Evolutionary conservation across 2,113 vertebrate genomes (phyloP).

Genomic region (Silurus meridionalis): DNA sequence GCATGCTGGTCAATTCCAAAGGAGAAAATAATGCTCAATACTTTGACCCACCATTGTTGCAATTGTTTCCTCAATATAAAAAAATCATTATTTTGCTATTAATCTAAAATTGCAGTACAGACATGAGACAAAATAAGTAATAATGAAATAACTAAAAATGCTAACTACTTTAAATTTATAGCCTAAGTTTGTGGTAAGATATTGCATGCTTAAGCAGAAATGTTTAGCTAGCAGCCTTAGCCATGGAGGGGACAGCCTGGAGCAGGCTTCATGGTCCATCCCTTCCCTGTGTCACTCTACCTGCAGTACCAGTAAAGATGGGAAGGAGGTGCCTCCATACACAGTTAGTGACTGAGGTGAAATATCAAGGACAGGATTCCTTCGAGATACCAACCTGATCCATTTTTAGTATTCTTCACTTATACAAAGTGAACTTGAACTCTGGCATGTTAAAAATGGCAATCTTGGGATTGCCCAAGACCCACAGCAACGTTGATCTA

Average conservation of each 20-base stretch:
- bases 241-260: conserved; percentile 33
- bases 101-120: conserved; percentile 15
- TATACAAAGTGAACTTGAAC: conserved; percentile 72
- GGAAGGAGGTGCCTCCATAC: conserved; percentile 42
- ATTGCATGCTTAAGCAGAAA: conserved; percentile 68
- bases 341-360: conserved; percentile 58
- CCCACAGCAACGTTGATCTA: conserved; percentile 68
- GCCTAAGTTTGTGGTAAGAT: conserved; percentile 40
- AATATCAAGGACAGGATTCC: conserved; percentile 55
- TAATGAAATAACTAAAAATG: conserved; percentile 46
- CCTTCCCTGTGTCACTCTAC: conserved; percentile 71
- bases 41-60: neutral
- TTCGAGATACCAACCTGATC: conserved; percentile 61
- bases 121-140: conserved; percentile 39
- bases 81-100: neutral
- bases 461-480: conserved; percentile 75
- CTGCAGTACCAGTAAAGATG: conserved; percentile 53
- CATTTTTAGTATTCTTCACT: conserved; percentile 71
- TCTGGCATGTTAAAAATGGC: conserved; percentile 73
- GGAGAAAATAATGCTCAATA: neutral
- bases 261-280: conserved; percentile 59
- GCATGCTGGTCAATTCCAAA: neutral
- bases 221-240: conserved; percentile 59
- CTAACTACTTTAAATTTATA: conserved; percentile 10
- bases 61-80: neutral